Evolutionary conservation across 2,797 vertebrate species (phyloP).

Genomic region (Iguana delicatissima): DNA sequence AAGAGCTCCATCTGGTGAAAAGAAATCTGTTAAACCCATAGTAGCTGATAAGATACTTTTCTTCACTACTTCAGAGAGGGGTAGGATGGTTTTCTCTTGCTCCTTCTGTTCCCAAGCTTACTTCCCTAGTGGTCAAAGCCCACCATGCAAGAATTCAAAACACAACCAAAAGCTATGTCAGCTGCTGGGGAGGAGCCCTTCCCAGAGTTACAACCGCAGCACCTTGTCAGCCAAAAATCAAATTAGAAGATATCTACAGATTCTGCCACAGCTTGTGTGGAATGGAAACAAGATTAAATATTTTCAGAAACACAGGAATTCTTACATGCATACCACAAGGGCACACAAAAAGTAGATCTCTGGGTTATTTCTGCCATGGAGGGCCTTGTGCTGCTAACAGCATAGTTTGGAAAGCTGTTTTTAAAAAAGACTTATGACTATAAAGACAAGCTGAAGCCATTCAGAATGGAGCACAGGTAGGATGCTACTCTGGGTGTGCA

Average conservation of each 20-base stretch:
- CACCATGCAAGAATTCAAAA: slow-evolving; percentile 1
- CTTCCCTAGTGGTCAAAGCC: neutral
- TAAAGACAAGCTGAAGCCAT: neutral
- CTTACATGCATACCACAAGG: neutral
- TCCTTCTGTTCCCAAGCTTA: slow-evolving; percentile 6
- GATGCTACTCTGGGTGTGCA: neutral
- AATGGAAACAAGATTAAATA: neutral
- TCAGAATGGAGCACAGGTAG: neutral
- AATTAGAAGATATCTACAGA: slow-evolving; percentile 16
- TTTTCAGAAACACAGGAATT: neutral
- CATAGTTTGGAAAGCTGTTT: neutral
- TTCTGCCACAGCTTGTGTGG: slow-evolving; percentile 22
- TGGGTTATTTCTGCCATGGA: neutral
- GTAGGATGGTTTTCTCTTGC: neutral
- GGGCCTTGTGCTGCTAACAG: neutral
- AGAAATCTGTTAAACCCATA: neutral
- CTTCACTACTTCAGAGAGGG: neutral
- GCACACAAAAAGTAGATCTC: neutral
- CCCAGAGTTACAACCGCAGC: neutral
- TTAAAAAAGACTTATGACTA: neutral
- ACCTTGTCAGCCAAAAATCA: slow-evolving; percentile 31
- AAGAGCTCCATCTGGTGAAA: slow-evolving; percentile 32
- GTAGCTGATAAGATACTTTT: neutral
- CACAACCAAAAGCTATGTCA: neutral
- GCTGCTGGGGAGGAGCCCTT: neutral